A percentile compares a stretch with the other conserved stretches of the same genome.
These are phyloP conservation scores for Macropus fuliginosus DNA, from an alignment of 2,797 vertebrate species.

Conservation along the genomic window DNA sequence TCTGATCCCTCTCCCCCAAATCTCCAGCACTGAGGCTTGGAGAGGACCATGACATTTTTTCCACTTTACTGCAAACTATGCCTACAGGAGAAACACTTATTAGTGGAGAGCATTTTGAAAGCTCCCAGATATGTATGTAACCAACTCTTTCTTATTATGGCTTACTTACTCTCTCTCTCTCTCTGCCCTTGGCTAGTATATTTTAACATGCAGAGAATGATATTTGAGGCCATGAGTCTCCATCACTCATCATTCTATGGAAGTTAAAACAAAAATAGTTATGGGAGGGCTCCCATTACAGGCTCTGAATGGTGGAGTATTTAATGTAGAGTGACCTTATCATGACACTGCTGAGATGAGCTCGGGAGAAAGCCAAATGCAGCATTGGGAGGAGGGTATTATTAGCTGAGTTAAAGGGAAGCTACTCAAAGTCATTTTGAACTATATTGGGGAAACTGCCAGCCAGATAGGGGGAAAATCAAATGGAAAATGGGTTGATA, in stretches of 20 bases:
- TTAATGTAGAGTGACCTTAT: constrained; percentile 80
- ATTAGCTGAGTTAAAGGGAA: constrained; percentile 75
- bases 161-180: accelerated
- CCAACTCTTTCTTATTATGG: accelerated
- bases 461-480: constrained; percentile 64
- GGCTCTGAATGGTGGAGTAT: constrained; percentile 73
- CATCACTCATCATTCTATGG: constrained; percentile 72
- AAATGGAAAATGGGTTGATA: constrained; percentile 76
- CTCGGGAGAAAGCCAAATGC: constrained; percentile 73
- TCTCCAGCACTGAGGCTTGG: background rate
- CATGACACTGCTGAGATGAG: constrained; percentile 74
- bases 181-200: constrained; percentile 5
- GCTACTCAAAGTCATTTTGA: constrained; percentile 74
- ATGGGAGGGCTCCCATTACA: constrained; percentile 75
- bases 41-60: background rate
- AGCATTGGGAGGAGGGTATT: constrained; percentile 61
- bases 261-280: constrained; percentile 79
- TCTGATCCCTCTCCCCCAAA: constrained; percentile 42
- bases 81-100: background rate
- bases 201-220: constrained; percentile 54
- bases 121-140: background rate
- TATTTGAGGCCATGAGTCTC: constrained; percentile 27
- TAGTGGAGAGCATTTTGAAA: background rate
- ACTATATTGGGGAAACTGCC: constrained; percentile 57
- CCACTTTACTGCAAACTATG: background rate